phyloP scores from a whole-genome alignment of 2,797 vertebrate genomes.

The Anas acuta region DNA sequence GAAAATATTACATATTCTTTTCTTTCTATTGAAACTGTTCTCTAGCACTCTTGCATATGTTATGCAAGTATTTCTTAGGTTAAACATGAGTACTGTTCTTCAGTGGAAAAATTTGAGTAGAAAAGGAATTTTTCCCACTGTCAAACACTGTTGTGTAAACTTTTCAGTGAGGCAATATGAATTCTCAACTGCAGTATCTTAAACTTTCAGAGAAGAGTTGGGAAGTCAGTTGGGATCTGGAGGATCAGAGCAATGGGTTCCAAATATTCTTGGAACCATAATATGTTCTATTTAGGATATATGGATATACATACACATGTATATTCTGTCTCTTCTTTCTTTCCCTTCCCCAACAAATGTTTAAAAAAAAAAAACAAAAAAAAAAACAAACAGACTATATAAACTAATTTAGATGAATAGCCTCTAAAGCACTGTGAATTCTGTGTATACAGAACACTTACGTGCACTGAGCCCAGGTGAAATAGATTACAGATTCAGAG shows the following conservation, averaged over 20 bases:
- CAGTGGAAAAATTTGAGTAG: neutral
- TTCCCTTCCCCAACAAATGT: neutral
- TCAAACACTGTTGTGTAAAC: neutral
- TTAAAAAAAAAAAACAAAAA: no score
- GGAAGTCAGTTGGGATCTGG: neutral
- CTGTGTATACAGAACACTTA: neutral
- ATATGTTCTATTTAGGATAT: no score
- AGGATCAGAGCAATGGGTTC: neutral
- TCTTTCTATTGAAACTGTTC: neutral
- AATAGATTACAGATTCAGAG: neutral
- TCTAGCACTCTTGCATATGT: neutral
- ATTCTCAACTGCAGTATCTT: neutral
- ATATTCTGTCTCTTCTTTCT: no score
- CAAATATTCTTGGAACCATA: neutral
- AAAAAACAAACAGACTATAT: no score
- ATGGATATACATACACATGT: no score
- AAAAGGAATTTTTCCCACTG: neutral
- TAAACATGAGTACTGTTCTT: neutral
- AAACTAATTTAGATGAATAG: neutral
- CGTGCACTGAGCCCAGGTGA: fast-evolving
- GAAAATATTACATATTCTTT: neutral
- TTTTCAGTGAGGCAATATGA: neutral
- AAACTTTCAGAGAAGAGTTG: neutral
- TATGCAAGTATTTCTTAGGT: neutral
- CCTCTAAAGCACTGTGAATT: neutral